These are phyloP conservation scores for Shargacucullia verbasci DNA, from an alignment of 2,888 invertebrate species.

Conservation along the genomic window DNA sequence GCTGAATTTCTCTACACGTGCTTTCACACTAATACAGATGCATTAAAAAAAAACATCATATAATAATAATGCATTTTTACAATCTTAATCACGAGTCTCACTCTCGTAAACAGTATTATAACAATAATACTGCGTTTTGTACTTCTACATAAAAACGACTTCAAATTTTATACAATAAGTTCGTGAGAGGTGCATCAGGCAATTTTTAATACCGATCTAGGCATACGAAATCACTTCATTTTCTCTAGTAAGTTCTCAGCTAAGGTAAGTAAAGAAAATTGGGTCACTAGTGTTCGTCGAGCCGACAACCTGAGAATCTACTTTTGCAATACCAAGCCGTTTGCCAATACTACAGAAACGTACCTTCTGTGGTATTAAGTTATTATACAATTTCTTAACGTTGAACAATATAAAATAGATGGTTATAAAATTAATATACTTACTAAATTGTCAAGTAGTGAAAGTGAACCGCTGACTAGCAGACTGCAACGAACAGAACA, in stretches of 20 bases:
- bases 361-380: conserved; percentile 1
- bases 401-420: conserved; percentile 1
- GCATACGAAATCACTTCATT: not conserved
- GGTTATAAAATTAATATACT: conserved; percentile 32
- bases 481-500: conserved; percentile 50
- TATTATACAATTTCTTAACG: not conserved
- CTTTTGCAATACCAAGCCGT: conserved; percentile 44
- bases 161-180: no score
- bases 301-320: conserved; percentile 35
- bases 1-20: no score
- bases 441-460: conserved; percentile 54
- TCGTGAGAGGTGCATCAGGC: no score
- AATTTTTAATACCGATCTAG: no score
- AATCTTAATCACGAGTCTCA: no score
- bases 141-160: no score
- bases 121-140: no score
- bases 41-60: no score
- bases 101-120: no score
- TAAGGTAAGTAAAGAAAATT: conserved; percentile 24
- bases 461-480: conserved; percentile 47
- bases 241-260: conserved; percentile 22
- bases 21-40: no score
- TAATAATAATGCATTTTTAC: no score
- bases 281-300: conserved; percentile 25
- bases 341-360: conserved; percentile 38